Conservation (phyloP, 2,797 vertebrate genomes). For the Sebastes vulpes region DNA sequence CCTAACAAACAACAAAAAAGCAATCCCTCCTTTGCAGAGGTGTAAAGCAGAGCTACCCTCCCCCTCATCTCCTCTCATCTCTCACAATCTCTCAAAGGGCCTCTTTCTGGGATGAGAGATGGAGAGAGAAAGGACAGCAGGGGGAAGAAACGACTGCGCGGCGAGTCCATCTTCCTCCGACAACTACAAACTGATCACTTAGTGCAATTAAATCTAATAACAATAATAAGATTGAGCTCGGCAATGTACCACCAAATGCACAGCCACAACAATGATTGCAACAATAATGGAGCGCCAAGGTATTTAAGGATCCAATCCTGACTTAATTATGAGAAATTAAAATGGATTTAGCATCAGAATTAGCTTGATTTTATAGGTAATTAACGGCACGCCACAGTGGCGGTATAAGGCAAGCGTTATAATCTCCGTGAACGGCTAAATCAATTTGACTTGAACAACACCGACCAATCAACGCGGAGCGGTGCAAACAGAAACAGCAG, state of each 20-base stretch:
- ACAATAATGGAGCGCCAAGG: slow-evolving; percentile 83
- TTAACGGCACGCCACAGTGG: slow-evolving; percentile 83
- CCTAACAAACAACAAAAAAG: slow-evolving; percentile 84
- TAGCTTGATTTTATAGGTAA: slow-evolving; percentile 90
- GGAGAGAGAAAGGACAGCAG: slow-evolving; percentile 70
- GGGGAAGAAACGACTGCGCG: slow-evolving; percentile 51
- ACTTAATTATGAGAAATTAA: slow-evolving; percentile 90
- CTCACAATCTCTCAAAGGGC: slow-evolving; percentile 78
- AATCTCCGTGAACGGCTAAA: slow-evolving; percentile 86
- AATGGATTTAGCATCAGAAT: slow-evolving; percentile 89
- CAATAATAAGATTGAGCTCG: slow-evolving; percentile 79
- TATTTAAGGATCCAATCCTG: slow-evolving; percentile 88
- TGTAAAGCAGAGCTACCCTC: slow-evolving; percentile 81
- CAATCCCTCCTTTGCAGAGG: slow-evolving; percentile 84
- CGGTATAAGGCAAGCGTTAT: slow-evolving; percentile 79
- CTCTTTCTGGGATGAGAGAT: slow-evolving; percentile 79
- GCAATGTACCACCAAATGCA: slow-evolving; percentile 78
- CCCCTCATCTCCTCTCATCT: slow-evolving; percentile 81
- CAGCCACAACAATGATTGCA: slow-evolving; percentile 85
- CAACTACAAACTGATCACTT: slow-evolving; percentile 85
- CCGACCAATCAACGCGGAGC: slow-evolving; percentile 77
- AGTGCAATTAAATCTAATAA: slow-evolving; percentile 85
- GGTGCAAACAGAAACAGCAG: slow-evolving; percentile 77
- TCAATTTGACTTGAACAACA: slow-evolving; percentile 85
- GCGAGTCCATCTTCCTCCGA: slow-evolving; percentile 72